Evolutionary conservation across 2,888 invertebrate genomes (phyloP), one percentile per base, ranked within the genome.

Genomic region (Drosophila demipolita): DNA sequence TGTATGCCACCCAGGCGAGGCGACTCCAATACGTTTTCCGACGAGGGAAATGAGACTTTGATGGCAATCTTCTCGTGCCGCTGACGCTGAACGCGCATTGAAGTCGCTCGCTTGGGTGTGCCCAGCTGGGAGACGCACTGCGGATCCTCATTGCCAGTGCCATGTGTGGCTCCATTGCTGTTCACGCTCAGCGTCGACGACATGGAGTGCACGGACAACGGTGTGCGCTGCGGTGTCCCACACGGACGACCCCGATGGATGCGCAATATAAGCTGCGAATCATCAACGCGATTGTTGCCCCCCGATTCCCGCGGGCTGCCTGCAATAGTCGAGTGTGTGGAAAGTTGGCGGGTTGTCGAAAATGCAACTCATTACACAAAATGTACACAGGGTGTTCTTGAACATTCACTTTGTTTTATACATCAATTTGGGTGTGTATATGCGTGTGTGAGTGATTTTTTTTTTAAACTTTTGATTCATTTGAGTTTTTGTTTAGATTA

Each of bases 221-320:
- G 92, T 1, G 95, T 95, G 9, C 93, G 90, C 33, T 93, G 93
- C 53, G 93, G 93, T 50, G 93, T 93, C 29, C 95, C 96, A 17
- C 96, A 94, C 0, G 93, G 92, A 33, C 93, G 89, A 0, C 98
- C 98, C 1, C 98, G 94, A 93, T 99, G 98, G 84, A 99, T 98
- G 80, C 98, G 95, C 78, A 99, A 93, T 0, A 98, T 98, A 63
- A 98, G 94, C 54, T 97, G 95, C 92, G 97, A 97, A 92, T 97
- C 97, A 87, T 97, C 97, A 90, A 97, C 97, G 48, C 97, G 95
- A 91, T 94, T 96, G 59, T 96, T 96, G 63, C 91, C 89, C 55
- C 91, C 89, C 60, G 95, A 81, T 64, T 93, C 92, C 50, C 95
- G 95, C 83, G 95, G 94, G 49, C 94, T 93, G 80, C 95, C 96